Percentiles rank a stretch among this genome's conserved stretches.
phyloP scores from a whole-genome alignment of 2,888 invertebrate genomes.

The Doris montereyensis region DNA sequence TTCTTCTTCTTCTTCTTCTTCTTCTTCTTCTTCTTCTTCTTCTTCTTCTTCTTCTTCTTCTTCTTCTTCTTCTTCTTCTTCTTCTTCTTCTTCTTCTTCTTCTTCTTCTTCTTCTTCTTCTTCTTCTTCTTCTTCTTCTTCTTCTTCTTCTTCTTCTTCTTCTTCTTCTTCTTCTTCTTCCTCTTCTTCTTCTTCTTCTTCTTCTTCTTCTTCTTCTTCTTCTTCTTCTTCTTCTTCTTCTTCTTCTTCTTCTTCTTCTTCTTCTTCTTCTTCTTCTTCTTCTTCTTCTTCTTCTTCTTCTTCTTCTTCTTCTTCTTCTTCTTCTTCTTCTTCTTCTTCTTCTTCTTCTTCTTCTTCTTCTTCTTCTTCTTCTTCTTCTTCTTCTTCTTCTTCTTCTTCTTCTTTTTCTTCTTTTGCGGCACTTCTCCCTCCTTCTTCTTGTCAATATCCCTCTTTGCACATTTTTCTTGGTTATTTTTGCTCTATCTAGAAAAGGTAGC shows the following conservation, averaged over 20 bases:
- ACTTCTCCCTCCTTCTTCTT: conserved; percentile 12
- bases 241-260: conserved; percentile 5
- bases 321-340: not conserved
- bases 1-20: conserved; percentile 7
- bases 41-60: not conserved
- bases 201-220: conserved; percentile 11
- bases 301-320: not conserved
- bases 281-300: not conserved
- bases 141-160: too few species aligned
- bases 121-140: too few species aligned
- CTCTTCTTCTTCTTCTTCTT: not conserved
- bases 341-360: not conserved
- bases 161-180: too few species aligned
- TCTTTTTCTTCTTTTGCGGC: not conserved
- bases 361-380: not conserved
- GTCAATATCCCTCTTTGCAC: conserved; percentile 5
- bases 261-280: not conserved
- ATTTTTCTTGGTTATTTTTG: not conserved
- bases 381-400: not conserved
- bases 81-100: not conserved
- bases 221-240: conserved; percentile 5
- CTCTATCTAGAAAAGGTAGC: not conserved
- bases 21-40: conserved; percentile 10
- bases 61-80: not conserved
- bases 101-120: too few species aligned